Conservation (phyloP, 30 jellyfish, hydroid and myxozoan genomes). For the Pelagia noctiluca region DNA sequence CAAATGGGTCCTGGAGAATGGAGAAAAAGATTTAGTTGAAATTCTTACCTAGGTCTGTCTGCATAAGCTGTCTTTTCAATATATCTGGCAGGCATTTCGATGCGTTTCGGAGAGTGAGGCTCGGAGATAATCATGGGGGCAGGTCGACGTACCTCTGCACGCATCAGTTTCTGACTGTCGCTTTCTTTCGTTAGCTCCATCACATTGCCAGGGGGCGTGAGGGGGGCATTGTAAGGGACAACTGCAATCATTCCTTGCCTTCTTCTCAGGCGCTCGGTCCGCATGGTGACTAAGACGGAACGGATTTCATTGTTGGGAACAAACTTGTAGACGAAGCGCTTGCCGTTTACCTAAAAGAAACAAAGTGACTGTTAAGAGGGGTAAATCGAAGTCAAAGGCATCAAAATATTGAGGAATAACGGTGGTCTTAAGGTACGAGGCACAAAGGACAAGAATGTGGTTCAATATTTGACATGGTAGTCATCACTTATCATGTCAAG, state of each 20-base stretch:
- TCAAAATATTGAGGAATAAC: too few relatives aligned
- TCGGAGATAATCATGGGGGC: constrained; percentile 27
- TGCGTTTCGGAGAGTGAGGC: constrained; percentile 24
- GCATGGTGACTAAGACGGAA: constrained; percentile 78
- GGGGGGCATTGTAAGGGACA: constrained; percentile 31
- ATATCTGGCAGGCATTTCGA: constrained; percentile 34
- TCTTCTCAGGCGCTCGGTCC: constrained; percentile 36
- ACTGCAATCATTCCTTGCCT: neutral
- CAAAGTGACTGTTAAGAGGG: neutral
- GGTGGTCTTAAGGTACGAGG: too few relatives aligned
- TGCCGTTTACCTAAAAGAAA: constrained; percentile 90
- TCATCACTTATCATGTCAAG: too few relatives aligned
- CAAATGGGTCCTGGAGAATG: too few relatives aligned
- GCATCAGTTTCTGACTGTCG: constrained; percentile 37
- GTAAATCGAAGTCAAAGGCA: too few relatives aligned
- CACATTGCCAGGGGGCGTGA: constrained; percentile 33
- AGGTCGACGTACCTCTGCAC: too few relatives aligned
- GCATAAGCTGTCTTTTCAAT: constrained; percentile 24
- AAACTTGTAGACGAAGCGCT: constrained; percentile 94
- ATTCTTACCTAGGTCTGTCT: constrained; percentile 41
- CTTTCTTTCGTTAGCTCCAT: constrained; percentile 28
- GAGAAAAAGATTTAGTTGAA: too few relatives aligned
- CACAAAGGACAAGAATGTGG: too few relatives aligned
- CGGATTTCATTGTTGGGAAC: constrained; percentile 94
- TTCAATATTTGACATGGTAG: too few relatives aligned